Evolutionary conservation across 2,113 vertebrate species (phyloP), one percentile per base, ranked within the genome.

Genomic region (Cercopithecus mona): DNA sequence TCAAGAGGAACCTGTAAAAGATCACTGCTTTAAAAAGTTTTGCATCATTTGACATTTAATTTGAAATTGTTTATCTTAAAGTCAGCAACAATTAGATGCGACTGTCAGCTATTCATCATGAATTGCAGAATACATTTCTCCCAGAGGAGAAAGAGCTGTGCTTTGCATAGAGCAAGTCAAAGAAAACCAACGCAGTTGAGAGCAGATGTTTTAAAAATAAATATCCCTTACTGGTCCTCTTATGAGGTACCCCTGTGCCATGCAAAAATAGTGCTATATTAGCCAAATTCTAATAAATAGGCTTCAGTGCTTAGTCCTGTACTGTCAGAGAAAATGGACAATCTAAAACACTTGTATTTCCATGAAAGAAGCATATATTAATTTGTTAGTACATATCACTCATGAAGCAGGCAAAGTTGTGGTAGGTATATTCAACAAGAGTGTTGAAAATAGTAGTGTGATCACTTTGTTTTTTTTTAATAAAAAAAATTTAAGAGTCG

Each of bases 41-140:
- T 97, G 72, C 72, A 89, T 94, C 92, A 96, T 85, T 96, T 98
- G 95, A 83, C n/a, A 90, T 97, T 97, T 97, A 97, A 96, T 95
- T 93, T 80, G 76, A 97, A 97, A 97, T 97, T 3, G 5, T 93
- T 96, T 96, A 96, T 96, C 97, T 97, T 97, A 55, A 96, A 82
- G 90, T 93, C 64, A 88, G 88, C 84, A 93, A 91, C 76, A 95
- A 88, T 97, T 97, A 97, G 76, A 40, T 93, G 48, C 32, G 93
- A 52, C 66, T 35, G 92, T 72, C 55, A 96, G 97, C 35, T 52
- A 91, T 96, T 96, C 55, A 96, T 96, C 90, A 97, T 20, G 68
- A 97, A 73, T 38, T 78, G 35, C 10, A 86, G 84, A 91, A 75
- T 64, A 66, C 61, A 80, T 80, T 97, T 96, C 17, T 52, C 50